Percentiles rank a stretch among this genome's conserved stretches.
Evolutionary conservation across 2,888 invertebrate species (phyloP).

Genomic region (Arenicola marina): DNA sequence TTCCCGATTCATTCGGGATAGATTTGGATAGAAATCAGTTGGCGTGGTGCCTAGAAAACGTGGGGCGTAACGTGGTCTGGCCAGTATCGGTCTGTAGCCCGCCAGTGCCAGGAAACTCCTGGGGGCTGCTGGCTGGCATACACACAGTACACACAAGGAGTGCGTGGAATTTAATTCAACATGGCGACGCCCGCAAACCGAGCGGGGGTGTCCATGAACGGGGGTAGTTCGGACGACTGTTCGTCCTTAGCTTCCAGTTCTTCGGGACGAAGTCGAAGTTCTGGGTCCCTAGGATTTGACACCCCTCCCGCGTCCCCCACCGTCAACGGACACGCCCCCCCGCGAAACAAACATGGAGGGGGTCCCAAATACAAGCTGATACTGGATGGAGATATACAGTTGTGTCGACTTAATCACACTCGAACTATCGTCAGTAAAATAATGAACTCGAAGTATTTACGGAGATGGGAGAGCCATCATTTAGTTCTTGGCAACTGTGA

Average conservation of each 20-base stretch:
- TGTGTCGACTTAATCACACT: conserved; percentile 78
- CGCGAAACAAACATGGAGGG: background rate
- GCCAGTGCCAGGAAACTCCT: too few species aligned
- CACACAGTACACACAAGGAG: background rate
- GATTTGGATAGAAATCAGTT: background rate
- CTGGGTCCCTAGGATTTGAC: background rate
- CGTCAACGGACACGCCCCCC: background rate
- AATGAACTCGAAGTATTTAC: conserved; percentile 75
- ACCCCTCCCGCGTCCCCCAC: conserved; percentile 7
- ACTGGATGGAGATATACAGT: conserved; percentile 73
- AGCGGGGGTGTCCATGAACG: background rate
- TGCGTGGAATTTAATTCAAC: conserved; percentile 1
- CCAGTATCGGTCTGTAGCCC: background rate
- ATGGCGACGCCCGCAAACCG: background rate
- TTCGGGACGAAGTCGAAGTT: background rate
- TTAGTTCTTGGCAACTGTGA: conserved; percentile 72
- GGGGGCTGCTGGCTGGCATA: too few species aligned
- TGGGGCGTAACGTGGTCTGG: background rate
- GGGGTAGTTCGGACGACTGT: background rate
- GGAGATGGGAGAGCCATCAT: conserved; percentile 79
- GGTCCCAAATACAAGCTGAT: conserved; percentile 69
- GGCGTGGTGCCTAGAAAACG: too few species aligned
- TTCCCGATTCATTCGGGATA: background rate
- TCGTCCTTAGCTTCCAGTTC: background rate
- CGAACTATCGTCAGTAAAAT: conserved; percentile 79